phyloP scores from a whole-genome alignment of 2,113 vertebrate species.

The Ramphastos sulfuratus region DNA sequence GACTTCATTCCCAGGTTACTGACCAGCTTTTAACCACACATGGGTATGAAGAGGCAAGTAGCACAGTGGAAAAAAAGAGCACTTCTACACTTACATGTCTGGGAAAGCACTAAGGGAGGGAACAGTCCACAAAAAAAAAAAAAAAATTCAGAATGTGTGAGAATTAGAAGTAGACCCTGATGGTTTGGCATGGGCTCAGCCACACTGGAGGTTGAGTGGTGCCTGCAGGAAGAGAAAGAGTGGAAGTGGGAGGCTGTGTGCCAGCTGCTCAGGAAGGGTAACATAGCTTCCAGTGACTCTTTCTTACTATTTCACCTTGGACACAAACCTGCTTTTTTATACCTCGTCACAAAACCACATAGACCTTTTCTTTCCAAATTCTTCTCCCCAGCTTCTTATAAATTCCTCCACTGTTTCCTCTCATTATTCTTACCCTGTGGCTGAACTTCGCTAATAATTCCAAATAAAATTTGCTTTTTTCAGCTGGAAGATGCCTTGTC shows the following conservation, averaged over 20 bases:
- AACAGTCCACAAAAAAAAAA: slow-evolving; percentile 16
- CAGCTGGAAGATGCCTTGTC: not conserved
- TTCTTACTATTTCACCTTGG: not conserved
- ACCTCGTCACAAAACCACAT: not conserved
- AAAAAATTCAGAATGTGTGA: slow-evolving; percentile 44
- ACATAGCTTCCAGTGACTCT: not conserved
- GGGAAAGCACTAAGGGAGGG: not conserved
- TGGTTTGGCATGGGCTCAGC: not conserved
- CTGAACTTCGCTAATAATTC: not conserved
- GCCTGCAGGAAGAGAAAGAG: not conserved
- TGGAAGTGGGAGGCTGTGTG: not conserved
- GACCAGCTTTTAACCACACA: slow-evolving; percentile 38
- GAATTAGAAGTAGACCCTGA: slow-evolving; percentile 7
- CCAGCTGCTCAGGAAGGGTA: not conserved
- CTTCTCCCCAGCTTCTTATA: not conserved
- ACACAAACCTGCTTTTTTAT: not conserved
- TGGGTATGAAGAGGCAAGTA: slow-evolving; percentile 36
- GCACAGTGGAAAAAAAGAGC: not conserved
- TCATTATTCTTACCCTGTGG: not conserved
- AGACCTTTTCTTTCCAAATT: not conserved
- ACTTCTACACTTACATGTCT: not conserved
- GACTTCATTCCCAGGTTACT: slow-evolving; percentile 46
- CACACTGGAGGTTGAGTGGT: not conserved
- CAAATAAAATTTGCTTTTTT: not conserved
- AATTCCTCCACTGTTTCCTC: not conserved